Evolutionary conservation across 2,888 invertebrate genomes (phyloP), one percentile per base, ranked within the genome.

Genomic region (Lepidochitona cinerea): DNA sequence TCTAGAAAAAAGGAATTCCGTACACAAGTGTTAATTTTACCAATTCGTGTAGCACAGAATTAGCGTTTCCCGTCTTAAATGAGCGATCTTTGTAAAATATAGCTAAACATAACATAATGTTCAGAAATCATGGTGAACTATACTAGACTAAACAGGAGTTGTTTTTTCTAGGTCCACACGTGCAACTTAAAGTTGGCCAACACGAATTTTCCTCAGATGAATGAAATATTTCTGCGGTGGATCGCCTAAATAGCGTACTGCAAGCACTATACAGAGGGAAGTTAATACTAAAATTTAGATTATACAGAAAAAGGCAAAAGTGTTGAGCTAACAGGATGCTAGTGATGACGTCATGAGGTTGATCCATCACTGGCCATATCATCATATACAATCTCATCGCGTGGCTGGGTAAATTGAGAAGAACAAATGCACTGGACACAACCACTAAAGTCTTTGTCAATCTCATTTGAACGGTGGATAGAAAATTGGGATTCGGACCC

Each of bases 371-470:
- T 26, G 80, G 73, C 64, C 75, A 70, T 5, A 87, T 74, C 41
- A 84, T 73, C 9, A 84, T 76, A 72, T 83, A 85, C 64, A 86
- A 70, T 6, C 86, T 74, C 37, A 84, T 80, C 9, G 83, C 85
- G 76, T 89, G 84, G 70, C 86, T 87, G 12, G 88, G 88, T 26
- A 88, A 74, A 64, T 85, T 84, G 6, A 87, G 81, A 14, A 87
- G 75, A 5, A 88, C 78, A 75, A 86, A 85, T 7, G 87, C 81
- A 18, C 80, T 84, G 18, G 87, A 87, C 26, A 88, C 83, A 32
- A 85, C 79, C 26, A 87, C 81, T 65, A 88, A 75, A 83, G 86
- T 85, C 29, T 83, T 81, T 6, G 84, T 86, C 26, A 84, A 76
- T 23, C 82, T 74, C 70, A 85, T 79, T 69, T 85, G 83, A 18